These are phyloP conservation scores for Cottus gobio DNA, from an alignment of 2,113 vertebrate genomes.

Conservation along the genomic window DNA sequence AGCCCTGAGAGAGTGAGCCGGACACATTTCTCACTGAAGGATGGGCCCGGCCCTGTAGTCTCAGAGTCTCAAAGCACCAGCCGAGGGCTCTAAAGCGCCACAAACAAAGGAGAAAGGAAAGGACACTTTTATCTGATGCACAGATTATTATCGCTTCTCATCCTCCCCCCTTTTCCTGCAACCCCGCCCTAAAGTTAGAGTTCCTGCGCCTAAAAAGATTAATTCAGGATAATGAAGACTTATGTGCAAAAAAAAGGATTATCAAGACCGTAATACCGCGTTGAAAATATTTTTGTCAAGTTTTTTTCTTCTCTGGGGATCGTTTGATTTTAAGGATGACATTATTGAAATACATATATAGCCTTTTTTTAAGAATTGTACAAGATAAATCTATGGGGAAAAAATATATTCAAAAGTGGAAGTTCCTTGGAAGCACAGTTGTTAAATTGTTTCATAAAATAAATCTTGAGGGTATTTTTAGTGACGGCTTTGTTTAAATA, in stretches of 20 bases:
- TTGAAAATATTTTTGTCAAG: constrained; percentile 65
- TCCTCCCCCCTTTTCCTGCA: constrained; percentile 72
- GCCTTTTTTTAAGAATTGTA: constrained; percentile 89
- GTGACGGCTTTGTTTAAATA: constrained; percentile 90
- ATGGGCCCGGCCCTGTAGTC: constrained; percentile 81
- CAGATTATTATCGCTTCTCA: constrained; percentile 69
- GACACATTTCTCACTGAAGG: constrained; percentile 86
- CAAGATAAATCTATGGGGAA: constrained; percentile 66
- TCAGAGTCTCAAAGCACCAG: constrained; percentile 92
- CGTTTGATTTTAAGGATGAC: constrained; percentile 82
- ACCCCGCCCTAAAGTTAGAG: constrained; percentile 76
- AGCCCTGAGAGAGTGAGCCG: constrained; percentile 66
- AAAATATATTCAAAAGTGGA: constrained; percentile 56
- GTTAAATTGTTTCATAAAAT: constrained; percentile 90
- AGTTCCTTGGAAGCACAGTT: constrained; percentile 86
- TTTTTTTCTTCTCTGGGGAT: constrained; percentile 77
- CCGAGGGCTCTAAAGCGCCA: constrained; percentile 86
- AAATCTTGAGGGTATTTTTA: constrained; percentile 81
- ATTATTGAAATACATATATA: constrained; percentile 90
- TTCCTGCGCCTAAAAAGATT: constrained; percentile 87
- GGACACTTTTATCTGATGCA: constrained; percentile 76
- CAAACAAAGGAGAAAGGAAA: constrained; percentile 80
- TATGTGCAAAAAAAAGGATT: constrained; percentile 51
- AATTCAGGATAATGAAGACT: constrained; percentile 82
- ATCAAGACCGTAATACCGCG: constrained; percentile 43